Evolutionary conservation across 2,113 vertebrate species (phyloP).

Genomic region (Hippotragus niger): DNA sequence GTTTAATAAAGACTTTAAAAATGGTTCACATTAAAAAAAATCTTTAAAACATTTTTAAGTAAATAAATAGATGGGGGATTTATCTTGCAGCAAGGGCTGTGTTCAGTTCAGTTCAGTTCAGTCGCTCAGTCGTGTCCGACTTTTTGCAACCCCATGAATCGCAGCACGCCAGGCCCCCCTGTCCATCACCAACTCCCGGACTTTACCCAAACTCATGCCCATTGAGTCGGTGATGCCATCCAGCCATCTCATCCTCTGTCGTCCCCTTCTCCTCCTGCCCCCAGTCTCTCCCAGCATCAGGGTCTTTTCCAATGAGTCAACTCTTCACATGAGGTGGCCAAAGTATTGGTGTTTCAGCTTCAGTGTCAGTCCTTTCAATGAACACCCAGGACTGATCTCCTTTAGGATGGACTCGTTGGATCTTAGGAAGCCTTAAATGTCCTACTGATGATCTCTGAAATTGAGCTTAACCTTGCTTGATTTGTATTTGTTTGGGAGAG

Average conservation of each 20-base stretch:
- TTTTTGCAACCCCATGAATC: background rate
- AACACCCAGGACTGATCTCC: too few relatives aligned
- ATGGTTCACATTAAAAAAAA: background rate
- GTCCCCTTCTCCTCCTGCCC: too few relatives aligned
- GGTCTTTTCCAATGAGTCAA: too few relatives aligned
- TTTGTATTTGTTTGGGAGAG: background rate
- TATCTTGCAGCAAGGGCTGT: background rate
- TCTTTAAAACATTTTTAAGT: background rate
- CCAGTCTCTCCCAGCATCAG: too few relatives aligned
- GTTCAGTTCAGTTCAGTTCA: background rate
- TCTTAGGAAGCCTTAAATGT: background rate
- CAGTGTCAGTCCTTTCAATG: too few relatives aligned
- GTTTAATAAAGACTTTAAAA: background rate
- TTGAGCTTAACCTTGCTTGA: background rate
- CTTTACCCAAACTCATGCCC: too few relatives aligned
- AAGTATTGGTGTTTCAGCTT: too few relatives aligned
- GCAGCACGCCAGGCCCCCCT: background rate
- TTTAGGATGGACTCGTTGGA: too few relatives aligned
- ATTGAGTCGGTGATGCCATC: too few relatives aligned
- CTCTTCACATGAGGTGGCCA: too few relatives aligned
- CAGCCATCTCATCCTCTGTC: too few relatives aligned
- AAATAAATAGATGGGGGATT: slow-evolving; percentile 2
- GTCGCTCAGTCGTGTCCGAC: background rate
- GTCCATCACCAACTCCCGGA: background rate
- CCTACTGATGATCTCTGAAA: background rate